Conservation (phyloP, 2,888 invertebrate species). For the Eumacrocentrus americanus region DNA sequence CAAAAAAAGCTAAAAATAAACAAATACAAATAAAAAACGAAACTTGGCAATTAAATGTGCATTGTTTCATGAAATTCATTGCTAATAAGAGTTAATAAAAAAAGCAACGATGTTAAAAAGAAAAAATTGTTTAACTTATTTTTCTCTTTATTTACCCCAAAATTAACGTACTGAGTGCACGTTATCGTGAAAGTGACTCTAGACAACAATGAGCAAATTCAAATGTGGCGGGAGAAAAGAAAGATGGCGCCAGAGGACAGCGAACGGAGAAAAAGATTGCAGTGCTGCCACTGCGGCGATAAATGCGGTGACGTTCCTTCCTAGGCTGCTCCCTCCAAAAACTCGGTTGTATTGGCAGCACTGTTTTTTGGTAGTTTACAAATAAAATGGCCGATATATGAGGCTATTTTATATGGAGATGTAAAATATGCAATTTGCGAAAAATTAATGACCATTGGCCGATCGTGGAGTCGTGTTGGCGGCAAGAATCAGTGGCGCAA, state of each 20-base stretch:
- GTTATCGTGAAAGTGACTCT: no score
- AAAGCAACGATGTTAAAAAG: no score
- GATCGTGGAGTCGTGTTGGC: conserved; percentile 4
- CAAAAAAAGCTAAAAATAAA: not conserved
- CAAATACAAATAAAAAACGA: not conserved
- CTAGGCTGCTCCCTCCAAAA: conserved; percentile 53
- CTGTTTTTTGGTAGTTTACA: conserved; percentile 61
- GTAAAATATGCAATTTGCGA: conserved; percentile 49
- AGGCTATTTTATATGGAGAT: conserved; percentile 59
- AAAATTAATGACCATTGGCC: conserved; percentile 42
- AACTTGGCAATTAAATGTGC: no score
- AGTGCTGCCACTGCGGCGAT: conserved; percentile 40
- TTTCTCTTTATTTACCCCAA: no score
- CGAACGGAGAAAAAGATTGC: not conserved
- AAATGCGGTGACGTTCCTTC: conserved; percentile 29
- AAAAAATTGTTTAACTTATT: no score
- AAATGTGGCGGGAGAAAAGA: not conserved
- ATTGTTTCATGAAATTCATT: no score
- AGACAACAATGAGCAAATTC: no score
- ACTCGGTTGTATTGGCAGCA: conserved; percentile 54
- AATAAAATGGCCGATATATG: conserved; percentile 62
- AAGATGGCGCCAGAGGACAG: not conserved
- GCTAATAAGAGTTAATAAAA: no score
- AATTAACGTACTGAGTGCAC: no score
- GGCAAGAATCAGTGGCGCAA: conserved; percentile 13